Evolutionary conservation across 1,140 invertebrate species (phyloP), one percentile per base, ranked within the genome.

Genomic region (Camponotus vicinus): DNA sequence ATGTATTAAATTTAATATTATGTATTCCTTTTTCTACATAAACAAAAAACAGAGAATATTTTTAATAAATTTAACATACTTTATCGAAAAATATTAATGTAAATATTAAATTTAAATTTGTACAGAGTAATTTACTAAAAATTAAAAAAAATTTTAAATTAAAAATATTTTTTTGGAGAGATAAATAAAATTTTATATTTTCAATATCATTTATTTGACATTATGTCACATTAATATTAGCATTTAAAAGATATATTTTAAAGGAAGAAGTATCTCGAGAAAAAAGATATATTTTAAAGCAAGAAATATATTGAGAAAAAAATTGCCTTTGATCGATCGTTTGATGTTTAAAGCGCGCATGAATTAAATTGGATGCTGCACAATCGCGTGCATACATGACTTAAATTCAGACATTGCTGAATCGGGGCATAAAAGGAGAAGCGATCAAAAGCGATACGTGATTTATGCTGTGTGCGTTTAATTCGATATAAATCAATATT

Each of bases 401-500:
- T 59, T 61, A 70, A 80, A 83, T 83, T 83, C 69, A 45, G 40
- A 63, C 64, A 57, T 57, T 18, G 21, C 69, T 82, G 59, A 21
- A 83, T 82, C 40, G 27, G 27, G 21, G 27, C 18, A 63, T 83
- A 82, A 82, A 73, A 49, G 40, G n/a, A 75, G 3, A 15, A 32
- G 7, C 55, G 34, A 70, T 21, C 55, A 40, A 61, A 73, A 70
- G 67, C 55, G 21, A 59, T 82, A 45, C 13, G 78, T 21, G 67
- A 75, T 45, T 61, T 40, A 42, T 61, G n/a, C 57, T 27, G 40
- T 8, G 13, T 75, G 69, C 42, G 34, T 61, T 75, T 83, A 75
- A 73, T 83, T 75, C 40, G 21, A 75, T 45, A 55, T 18, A 83
- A 83, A 83, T 75, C 79, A 42, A 83, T 75, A 75, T 75, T 45